Conservation (phyloP, 2,888 invertebrate species). For the Cephus sareptanus region DNA sequence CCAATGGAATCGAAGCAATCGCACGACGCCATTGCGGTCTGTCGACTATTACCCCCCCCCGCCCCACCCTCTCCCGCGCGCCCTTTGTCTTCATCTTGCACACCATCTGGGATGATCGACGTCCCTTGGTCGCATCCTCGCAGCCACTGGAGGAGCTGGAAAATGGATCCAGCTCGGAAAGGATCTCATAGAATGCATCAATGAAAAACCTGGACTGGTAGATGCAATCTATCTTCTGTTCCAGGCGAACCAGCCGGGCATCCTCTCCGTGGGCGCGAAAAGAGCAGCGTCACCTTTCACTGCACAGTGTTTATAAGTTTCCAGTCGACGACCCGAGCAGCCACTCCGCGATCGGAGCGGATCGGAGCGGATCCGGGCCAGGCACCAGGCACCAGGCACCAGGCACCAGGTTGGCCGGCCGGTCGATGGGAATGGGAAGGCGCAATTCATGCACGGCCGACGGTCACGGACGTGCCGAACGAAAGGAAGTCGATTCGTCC, state of each 20-base stretch:
- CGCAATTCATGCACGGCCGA: neutral
- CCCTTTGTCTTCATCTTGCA: neutral
- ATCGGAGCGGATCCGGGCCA: neutral
- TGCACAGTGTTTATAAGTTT: no score
- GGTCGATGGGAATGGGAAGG: neutral
- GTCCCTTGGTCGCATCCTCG: no score
- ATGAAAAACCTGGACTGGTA: no score
- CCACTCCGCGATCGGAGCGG: neutral
- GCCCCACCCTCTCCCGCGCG: neutral
- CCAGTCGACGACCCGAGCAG: neutral
- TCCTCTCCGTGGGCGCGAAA: no score
- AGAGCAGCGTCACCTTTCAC: no score
- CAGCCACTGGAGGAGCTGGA: no score
- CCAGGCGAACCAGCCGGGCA: no score
- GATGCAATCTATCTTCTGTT: no score
- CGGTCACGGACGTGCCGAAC: slow-evolving; percentile 6
- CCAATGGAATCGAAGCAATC: slow-evolving; percentile 6
- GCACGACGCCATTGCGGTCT: slow-evolving; percentile 21
- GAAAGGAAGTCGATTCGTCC: neutral
- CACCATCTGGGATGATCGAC: slow-evolving; percentile 7
- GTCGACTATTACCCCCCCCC: slow-evolving; percentile 18
- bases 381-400: neutral
- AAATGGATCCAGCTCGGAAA: no score
- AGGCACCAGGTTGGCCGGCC: neutral
- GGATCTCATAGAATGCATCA: no score